phyloP scores from a whole-genome alignment of 2,888 invertebrate species.

The Melanotus villosus region DNA sequence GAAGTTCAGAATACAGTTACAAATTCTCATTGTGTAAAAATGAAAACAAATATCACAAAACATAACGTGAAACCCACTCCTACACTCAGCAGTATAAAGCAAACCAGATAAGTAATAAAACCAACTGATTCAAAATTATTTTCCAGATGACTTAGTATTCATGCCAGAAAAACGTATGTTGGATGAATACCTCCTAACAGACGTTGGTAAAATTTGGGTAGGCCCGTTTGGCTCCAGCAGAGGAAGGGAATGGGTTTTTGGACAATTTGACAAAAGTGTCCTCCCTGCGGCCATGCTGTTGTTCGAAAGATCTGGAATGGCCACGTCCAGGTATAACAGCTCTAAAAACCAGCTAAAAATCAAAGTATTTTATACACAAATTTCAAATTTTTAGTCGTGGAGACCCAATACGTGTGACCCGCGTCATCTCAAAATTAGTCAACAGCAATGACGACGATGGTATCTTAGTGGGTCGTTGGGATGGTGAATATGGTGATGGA shows the following conservation, averaged over 20 bases:
- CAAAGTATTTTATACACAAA: conserved; percentile 1
- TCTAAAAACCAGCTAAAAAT: conserved; percentile 64
- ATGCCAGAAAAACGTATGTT: conserved; percentile 79
- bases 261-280: conserved; percentile 83
- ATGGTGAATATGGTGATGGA: conserved; percentile 81
- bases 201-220: conserved; percentile 90
- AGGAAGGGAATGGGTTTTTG: conserved; percentile 88
- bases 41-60: too few relatives aligned
- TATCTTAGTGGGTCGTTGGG: conserved; percentile 81
- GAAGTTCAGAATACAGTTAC: too few relatives aligned
- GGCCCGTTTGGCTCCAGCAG: conserved; percentile 80
- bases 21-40: too few relatives aligned
- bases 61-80: too few relatives aligned
- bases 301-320: conserved; percentile 76
- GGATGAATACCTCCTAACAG: conserved; percentile 84
- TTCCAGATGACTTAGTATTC: conserved; percentile 82
- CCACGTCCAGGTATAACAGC: conserved; percentile 56
- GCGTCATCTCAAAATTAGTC: conserved; percentile 82
- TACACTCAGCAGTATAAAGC: background rate
- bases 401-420: conserved; percentile 79
- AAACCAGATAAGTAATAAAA: too few relatives aligned
- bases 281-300: conserved; percentile 80
- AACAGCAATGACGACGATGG: conserved; percentile 86
- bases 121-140: too few relatives aligned
- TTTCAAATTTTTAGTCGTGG: conserved; percentile 68